Percentiles rank a stretch among this genome's conserved stretches.
These are phyloP conservation scores for Microctonus hyperodae DNA, from an alignment of 2,888 invertebrate genomes.

Conservation along the genomic window DNA sequence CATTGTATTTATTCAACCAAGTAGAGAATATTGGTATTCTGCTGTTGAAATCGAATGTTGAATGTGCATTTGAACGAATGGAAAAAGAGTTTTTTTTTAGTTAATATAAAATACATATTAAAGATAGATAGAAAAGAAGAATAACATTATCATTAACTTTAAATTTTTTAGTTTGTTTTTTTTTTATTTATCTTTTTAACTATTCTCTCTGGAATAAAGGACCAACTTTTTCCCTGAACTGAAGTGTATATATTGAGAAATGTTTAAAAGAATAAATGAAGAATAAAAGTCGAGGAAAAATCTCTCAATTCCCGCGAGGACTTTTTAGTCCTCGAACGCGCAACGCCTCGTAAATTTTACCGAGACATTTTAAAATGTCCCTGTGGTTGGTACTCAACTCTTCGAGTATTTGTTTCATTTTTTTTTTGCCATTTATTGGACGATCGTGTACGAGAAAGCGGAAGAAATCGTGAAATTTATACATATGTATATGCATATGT, in stretches of 20 bases:
- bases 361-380: slow-evolving; percentile 46
- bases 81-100: background rate
- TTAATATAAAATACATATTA: background rate
- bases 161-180: background rate
- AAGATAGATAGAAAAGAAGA: background rate
- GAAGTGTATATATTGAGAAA: background rate
- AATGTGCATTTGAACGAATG: slow-evolving; percentile 49
- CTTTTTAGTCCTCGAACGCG: slow-evolving; percentile 39
- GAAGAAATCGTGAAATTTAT: slow-evolving; percentile 4
- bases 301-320: slow-evolving; percentile 47
- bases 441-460: slow-evolving; percentile 4
- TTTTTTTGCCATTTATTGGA: background rate
- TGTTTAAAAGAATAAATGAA: background rate
- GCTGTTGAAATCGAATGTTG: slow-evolving; percentile 50
- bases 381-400: slow-evolving; percentile 22
- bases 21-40: slow-evolving; percentile 35
- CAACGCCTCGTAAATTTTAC: slow-evolving; percentile 48
- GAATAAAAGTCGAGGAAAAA: slow-evolving; percentile 36
- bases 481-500: no score
- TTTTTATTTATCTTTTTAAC: background rate
- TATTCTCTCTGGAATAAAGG: background rate
- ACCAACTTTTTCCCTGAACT: background rate
- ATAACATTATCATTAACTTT: background rate
- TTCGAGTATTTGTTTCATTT: background rate
- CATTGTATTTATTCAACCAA: slow-evolving; percentile 19